These are phyloP conservation scores for Syrrhaptes paradoxus DNA, from an alignment of 2,113 vertebrate species.

Conservation along the genomic window DNA sequence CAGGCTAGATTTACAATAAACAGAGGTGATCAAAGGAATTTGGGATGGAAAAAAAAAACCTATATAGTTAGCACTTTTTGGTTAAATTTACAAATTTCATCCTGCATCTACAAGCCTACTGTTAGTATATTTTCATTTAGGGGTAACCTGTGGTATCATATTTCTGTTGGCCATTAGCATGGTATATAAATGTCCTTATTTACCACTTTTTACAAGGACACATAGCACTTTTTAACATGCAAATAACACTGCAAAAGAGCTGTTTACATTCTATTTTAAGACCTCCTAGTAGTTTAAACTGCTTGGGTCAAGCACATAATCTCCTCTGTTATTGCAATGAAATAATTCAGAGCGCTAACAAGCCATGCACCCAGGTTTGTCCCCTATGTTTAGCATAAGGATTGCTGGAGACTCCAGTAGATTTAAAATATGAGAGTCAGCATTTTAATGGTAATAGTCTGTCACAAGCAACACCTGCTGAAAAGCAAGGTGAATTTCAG, in stretches of 20 bases:
- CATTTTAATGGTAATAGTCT: conserved; percentile 14
- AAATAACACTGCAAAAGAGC: not conserved
- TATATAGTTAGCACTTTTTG: not conserved
- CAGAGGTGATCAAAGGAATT: not conserved
- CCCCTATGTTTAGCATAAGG: not conserved
- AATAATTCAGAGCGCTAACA: not conserved
- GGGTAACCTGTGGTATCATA: not conserved
- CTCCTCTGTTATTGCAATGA: not conserved
- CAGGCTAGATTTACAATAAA: conserved; percentile 28
- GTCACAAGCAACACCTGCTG: not conserved
- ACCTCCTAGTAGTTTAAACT: not conserved
- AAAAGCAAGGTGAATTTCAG: not conserved
- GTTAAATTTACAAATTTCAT: not conserved
- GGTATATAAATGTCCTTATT: not conserved
- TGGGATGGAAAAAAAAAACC: not conserved
- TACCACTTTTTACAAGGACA: not conserved
- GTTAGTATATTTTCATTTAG: not conserved
- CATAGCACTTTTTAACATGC: not conserved
- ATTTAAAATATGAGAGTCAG: not conserved
- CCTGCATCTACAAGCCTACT: not conserved
- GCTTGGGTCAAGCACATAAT: not conserved
- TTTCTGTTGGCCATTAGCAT: not conserved
- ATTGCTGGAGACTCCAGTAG: not conserved
- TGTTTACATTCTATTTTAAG: conserved; percentile 15
- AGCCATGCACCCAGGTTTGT: not conserved